These are phyloP conservation scores for Ahaetulla prasina DNA, from an alignment of 2,113 vertebrate species.

Conservation along the genomic window DNA sequence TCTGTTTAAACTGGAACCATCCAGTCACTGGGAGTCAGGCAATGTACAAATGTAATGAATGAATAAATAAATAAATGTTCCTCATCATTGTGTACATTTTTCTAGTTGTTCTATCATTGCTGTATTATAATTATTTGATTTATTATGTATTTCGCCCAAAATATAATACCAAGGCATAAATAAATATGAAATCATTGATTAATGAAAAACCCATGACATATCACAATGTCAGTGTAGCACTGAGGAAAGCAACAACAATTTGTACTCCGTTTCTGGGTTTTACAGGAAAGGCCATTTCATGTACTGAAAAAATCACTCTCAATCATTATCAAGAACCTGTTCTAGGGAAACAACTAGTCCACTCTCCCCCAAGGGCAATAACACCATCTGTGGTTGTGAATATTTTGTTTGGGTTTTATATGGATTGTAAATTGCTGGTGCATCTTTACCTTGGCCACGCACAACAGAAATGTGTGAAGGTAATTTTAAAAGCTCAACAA, in stretches of 20 bases:
- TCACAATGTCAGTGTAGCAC: background rate
- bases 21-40: background rate
- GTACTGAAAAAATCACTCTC: constrained; percentile 10
- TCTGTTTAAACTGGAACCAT: background rate
- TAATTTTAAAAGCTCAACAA: background rate
- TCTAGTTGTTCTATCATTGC: background rate
- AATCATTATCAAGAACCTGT: constrained; percentile 8
- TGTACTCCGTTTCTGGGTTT: background rate
- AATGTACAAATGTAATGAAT: background rate
- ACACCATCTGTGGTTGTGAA: constrained; percentile 7
- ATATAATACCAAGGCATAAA: background rate
- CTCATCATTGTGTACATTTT: background rate
- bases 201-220: background rate
- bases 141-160: background rate
- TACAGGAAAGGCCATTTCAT: background rate
- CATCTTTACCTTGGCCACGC: background rate
- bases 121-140: background rate
- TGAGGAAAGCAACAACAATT: background rate
- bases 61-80: background rate
- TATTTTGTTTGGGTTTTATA: background rate
- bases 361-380: constrained; percentile 13
- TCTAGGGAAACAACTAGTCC: constrained; percentile 2
- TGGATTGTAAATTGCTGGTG: background rate
- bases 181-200: background rate
- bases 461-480: background rate